A percentile compares a stretch with the other conserved stretches of the same genome.
Conservation (phyloP, 2,888 invertebrate species). For the Hypena proboscidalis region DNA sequence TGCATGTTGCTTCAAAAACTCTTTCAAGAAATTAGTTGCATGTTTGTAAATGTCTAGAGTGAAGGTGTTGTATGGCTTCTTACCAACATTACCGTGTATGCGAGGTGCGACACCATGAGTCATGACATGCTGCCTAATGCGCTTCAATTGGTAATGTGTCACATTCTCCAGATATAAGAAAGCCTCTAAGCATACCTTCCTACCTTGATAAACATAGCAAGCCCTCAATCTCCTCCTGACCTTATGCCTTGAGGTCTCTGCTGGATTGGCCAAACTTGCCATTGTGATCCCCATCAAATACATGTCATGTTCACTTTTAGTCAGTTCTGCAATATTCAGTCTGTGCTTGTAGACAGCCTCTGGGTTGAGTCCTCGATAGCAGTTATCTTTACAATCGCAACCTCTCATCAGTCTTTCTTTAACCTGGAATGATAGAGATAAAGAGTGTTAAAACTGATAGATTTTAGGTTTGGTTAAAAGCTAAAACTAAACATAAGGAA, state of each 20-base stretch:
- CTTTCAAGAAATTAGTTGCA: constrained; percentile 91
- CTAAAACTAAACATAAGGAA: no score
- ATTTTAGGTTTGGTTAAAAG: no score
- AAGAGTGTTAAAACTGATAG: no score
- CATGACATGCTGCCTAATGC: constrained; percentile 91
- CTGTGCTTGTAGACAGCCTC: constrained; percentile 91
- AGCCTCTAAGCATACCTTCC: constrained; percentile 91
- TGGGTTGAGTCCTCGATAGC: constrained; percentile 90
- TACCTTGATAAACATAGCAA: constrained; percentile 91
- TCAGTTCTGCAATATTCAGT: constrained; percentile 91
- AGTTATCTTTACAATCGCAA: constrained; percentile 92
- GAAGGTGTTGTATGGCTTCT: constrained; percentile 92
- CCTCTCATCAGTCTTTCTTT: constrained; percentile 88
- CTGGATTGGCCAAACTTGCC: constrained; percentile 91
- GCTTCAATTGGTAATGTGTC: constrained; percentile 91
- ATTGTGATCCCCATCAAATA: constrained; percentile 94
- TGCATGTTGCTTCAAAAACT: constrained; percentile 89
- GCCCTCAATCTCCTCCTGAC: constrained; percentile 89
- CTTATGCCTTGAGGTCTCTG: constrained; percentile 89
- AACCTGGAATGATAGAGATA: constrained; percentile 79
- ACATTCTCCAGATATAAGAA: constrained; percentile 92
- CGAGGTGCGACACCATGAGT: constrained; percentile 92
- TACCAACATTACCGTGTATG: constrained; percentile 92
- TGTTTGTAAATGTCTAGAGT: constrained; percentile 91
- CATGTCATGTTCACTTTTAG: constrained; percentile 93